These are phyloP conservation scores for Plecturocebus donacophilus DNA, from an alignment of 2,113 vertebrate genomes.

Conservation along the genomic window DNA sequence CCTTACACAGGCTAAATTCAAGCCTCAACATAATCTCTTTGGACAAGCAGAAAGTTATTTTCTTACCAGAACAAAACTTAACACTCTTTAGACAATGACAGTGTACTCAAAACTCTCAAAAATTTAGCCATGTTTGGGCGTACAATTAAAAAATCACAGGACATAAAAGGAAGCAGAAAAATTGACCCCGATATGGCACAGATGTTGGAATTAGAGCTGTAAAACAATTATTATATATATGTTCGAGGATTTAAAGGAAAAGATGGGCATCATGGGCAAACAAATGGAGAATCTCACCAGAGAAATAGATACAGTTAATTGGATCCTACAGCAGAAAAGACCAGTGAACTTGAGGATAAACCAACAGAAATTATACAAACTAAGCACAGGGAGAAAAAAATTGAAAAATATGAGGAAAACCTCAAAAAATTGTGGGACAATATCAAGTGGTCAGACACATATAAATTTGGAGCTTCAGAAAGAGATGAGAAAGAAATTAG, in stretches of 20 bases:
- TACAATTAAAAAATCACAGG: background rate
- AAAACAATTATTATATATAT: background rate
- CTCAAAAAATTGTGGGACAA: background rate
- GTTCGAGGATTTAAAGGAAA: background rate
- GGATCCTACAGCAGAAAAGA: background rate
- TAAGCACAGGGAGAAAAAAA: background rate
- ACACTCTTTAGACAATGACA: background rate
- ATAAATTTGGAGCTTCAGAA: background rate
- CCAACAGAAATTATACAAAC: background rate
- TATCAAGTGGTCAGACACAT: background rate
- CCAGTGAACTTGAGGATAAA: background rate
- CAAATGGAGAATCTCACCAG: background rate
- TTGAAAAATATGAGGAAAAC: background rate
- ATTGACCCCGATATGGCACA: background rate
- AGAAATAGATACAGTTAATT: background rate
- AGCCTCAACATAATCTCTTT: background rate
- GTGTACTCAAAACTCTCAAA: background rate
- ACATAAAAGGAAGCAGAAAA: background rate
- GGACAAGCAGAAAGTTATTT: background rate
- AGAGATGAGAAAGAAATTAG: background rate
- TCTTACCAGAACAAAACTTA: conserved; percentile 9
- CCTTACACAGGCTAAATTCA: background rate
- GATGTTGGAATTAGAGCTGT: background rate
- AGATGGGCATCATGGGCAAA: background rate
- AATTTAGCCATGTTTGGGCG: background rate